phyloP scores from a whole-genome alignment of 2,113 vertebrate genomes.

The Cnemophilus loriae region DNA sequence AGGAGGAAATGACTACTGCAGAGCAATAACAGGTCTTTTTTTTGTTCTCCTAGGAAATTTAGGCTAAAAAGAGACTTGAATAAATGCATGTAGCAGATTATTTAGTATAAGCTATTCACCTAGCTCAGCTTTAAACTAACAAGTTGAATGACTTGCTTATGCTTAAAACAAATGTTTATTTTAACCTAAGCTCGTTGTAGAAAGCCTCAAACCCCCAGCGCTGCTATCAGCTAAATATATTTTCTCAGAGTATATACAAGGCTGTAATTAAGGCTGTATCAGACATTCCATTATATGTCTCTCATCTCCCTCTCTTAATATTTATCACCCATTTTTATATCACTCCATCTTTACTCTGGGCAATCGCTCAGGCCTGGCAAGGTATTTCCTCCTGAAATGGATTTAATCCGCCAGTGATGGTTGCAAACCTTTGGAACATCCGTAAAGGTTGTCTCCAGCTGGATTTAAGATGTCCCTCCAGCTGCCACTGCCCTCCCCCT shows the following conservation, averaged over 20 bases:
- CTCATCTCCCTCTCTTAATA: constrained; percentile 15
- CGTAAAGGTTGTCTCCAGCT: background rate
- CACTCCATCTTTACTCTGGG: background rate
- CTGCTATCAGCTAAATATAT: constrained; percentile 22
- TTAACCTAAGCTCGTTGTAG: constrained; percentile 8
- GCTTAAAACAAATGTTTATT: constrained; percentile 53
- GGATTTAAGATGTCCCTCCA: background rate
- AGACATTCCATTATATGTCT: constrained; percentile 26
- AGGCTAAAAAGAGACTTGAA: background rate
- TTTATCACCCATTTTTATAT: constrained; percentile 51
- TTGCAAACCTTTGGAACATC: background rate
- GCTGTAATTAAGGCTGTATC: constrained; percentile 50
- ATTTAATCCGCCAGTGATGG: background rate
- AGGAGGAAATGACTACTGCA: background rate
- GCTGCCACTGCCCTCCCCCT: fast-evolving
- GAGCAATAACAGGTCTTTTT: background rate
- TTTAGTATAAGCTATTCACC: background rate
- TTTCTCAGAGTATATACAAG: constrained; percentile 24
- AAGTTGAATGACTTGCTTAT: background rate
- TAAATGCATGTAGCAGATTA: background rate
- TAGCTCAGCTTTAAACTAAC: constrained; percentile 7
- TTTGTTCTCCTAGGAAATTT: background rate
- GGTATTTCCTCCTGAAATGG: background rate
- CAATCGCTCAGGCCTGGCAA: background rate
- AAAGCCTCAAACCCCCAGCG: background rate